phyloP scores from a whole-genome alignment of 2,888 invertebrate genomes.

The Acanthosepion pharaonis region DNA sequence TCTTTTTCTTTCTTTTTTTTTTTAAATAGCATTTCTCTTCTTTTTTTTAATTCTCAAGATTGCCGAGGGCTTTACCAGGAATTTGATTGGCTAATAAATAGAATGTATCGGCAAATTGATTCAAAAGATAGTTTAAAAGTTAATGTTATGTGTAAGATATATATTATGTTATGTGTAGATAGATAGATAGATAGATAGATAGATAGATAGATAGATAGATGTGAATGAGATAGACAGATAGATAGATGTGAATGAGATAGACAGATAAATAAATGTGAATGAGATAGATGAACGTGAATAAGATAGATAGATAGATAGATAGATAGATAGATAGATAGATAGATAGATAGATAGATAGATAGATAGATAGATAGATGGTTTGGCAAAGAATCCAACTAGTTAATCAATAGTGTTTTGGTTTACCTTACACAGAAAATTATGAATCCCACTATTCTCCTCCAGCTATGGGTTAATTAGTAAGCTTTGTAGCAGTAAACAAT shows the following conservation, averaged over 20 bases:
- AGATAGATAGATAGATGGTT: too few relatives aligned
- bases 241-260: background rate
- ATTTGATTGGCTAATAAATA: constrained; percentile 4
- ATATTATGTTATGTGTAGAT: background rate
- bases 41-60: background rate
- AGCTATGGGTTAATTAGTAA: too few relatives aligned
- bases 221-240: too few relatives aligned
- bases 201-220: background rate
- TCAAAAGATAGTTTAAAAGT: background rate
- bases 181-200: background rate
- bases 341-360: too few relatives aligned
- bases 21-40: background rate
- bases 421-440: too few relatives aligned
- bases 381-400: too few relatives aligned
- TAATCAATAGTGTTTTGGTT: too few relatives aligned
- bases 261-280: background rate
- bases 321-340: too few relatives aligned
- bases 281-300: background rate
- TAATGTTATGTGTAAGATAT: too few relatives aligned
- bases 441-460: too few relatives aligned
- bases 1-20: background rate
- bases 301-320: too few relatives aligned
- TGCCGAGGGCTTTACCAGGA: background rate
- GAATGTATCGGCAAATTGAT: background rate
- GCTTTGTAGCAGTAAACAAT: too few relatives aligned